Evolutionary conservation across 2,113 vertebrate species (phyloP).

Genomic region (Cromileptes altivelis): DNA sequence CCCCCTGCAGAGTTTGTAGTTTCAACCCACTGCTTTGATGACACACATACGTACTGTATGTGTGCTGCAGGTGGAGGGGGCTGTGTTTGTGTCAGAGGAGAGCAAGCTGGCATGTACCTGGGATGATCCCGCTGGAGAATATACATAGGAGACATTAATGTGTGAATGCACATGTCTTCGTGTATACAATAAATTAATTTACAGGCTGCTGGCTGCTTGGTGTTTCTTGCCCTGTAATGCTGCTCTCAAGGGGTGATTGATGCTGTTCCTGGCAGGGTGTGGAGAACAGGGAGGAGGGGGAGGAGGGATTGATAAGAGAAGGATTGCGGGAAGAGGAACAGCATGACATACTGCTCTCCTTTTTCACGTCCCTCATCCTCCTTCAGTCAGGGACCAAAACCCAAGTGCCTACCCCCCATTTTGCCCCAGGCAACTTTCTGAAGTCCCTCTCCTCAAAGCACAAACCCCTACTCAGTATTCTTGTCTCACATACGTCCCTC

Average conservation of each 20-base stretch:
- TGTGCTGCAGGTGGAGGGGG: slow-evolving; percentile 9
- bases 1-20: slow-evolving; percentile 49
- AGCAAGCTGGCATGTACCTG: background rate
- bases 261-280: slow-evolving; percentile 48
- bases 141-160: background rate
- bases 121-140: slow-evolving; percentile 4
- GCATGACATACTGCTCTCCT: slow-evolving; percentile 50
- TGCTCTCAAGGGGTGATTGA: slow-evolving; percentile 55
- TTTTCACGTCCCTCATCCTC: slow-evolving; percentile 15
- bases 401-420: background rate
- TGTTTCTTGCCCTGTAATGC: slow-evolving; percentile 54
- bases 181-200: slow-evolving; percentile 8
- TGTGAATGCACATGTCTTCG: background rate
- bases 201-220: background rate
- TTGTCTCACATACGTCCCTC: slow-evolving; percentile 11
- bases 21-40: slow-evolving; percentile 34
- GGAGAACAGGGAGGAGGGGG: slow-evolving; percentile 21
- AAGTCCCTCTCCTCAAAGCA: slow-evolving; percentile 33
- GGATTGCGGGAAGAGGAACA: slow-evolving; percentile 53
- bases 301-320: slow-evolving; percentile 35
- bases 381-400: slow-evolving; percentile 21
- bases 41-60: background rate
- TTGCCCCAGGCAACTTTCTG: background rate
- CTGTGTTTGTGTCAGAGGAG: slow-evolving; percentile 14
- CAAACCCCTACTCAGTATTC: slow-evolving; percentile 45